phyloP scores from a whole-genome alignment of 2,888 invertebrate genomes.

The Chesias legatella region DNA sequence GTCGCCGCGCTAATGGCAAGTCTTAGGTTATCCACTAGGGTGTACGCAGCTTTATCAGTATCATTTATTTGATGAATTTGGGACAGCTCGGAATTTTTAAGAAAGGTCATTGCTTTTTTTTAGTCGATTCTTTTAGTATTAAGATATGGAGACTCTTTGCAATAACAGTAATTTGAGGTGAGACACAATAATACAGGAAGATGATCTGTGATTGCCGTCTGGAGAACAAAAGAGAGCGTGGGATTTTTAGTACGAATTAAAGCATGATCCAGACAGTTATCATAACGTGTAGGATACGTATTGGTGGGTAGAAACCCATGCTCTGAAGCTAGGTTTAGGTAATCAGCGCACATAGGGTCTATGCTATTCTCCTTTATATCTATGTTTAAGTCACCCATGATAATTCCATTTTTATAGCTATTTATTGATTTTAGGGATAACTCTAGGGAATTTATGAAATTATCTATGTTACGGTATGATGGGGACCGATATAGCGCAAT shows the following conservation, averaged over 20 bases:
- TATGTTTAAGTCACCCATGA: constrained; percentile 1
- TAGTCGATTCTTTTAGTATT: no score
- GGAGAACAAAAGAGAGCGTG: neutral
- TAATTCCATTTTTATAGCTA: neutral
- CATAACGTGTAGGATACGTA: neutral
- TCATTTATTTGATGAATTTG: neutral
- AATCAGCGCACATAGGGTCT: neutral
- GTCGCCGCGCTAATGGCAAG: neutral
- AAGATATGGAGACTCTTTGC: no score
- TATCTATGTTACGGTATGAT: neutral
- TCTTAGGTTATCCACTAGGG: neutral
- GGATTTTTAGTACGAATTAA: neutral
- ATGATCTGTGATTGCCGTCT: neutral
- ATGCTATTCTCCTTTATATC: neutral
- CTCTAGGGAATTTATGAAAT: neutral
- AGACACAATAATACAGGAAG: neutral
- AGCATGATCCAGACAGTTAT: constrained; percentile 1
- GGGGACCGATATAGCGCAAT: constrained; percentile 4
- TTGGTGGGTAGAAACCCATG: neutral
- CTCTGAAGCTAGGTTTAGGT: constrained; percentile 1
- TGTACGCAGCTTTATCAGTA: neutral
- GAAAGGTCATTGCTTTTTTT: no score
- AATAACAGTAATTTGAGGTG: no score
- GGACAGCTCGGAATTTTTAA: neutral
- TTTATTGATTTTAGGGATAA: neutral